Evolutionary conservation across 2,797 vertebrate genomes (phyloP), one percentile per base, ranked within the genome.

Genomic region (Crocidura indochinensis): DNA sequence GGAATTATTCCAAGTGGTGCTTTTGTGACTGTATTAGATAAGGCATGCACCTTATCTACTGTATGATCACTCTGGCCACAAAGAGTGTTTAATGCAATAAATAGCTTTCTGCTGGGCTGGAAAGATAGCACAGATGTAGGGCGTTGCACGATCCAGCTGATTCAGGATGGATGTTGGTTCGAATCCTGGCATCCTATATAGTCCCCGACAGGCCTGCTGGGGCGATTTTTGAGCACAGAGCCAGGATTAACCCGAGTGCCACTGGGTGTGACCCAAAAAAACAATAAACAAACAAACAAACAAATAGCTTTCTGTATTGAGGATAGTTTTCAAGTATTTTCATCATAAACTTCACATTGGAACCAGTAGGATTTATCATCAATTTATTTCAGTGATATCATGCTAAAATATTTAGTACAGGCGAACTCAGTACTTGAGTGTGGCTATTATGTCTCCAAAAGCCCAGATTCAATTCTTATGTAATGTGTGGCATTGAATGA

Each of bases 261-360:
- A 38, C 38, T 38, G 38, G 38, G 38, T 38, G 38, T 38, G 38
- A 38, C 38, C 38, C 38, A 2, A 38, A 38, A 38, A 38, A 2
- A n/a, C n/a, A n/a, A n/a, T n/a, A n/a, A 38, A 38, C 5, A 38
- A 38, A 38, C 5, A 38, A 38, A 38, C 5, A 38, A 71, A 1
- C 27, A 65, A 62, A 75, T 94, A 75, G 84, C 22, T 86, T 85
- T 89, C 10, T 88, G 15, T 67, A 31, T 89, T 75, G 60, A 82
- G 67, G 88, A 87, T 20, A 49, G n/a, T 65, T 22, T 29, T 90
- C 22, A 77, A 76, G 17, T 85, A 68, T 88, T 79, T 91, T 82
- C 26, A 71, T 71, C 47, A 76, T 78, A 71, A 83, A 75, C 26
- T 83, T 10, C 14, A 26, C 38, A 46, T 29, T 88, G 62, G 78